Conservation (phyloP, 2,113 vertebrate genomes). For the Holacanthus passer region DNA sequence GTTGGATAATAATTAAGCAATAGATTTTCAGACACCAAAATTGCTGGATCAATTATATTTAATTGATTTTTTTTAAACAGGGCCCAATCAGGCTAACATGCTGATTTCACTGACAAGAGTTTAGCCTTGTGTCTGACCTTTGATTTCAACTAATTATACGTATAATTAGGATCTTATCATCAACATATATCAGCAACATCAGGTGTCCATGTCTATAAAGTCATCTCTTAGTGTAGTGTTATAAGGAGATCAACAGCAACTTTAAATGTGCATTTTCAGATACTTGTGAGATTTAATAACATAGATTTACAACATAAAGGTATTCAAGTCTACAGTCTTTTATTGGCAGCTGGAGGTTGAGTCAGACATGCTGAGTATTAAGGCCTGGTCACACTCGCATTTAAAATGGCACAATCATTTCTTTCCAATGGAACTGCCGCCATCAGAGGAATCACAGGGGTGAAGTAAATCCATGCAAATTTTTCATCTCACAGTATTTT, state of each 20-base stretch:
- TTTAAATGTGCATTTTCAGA: neutral
- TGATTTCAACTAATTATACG: neutral
- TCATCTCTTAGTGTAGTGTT: neutral
- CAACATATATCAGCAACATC: too few relatives aligned
- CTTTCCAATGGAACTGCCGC: neutral
- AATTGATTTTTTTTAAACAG: conserved; percentile 19
- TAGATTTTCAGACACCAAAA: conserved; percentile 17
- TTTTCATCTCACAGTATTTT: neutral
- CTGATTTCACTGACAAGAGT: conserved; percentile 8
- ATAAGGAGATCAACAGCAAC: neutral
- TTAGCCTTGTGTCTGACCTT: neutral
- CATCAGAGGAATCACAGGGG: too few relatives aligned
- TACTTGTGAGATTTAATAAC: neutral
- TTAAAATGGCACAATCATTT: neutral
- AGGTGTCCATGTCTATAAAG: neutral
- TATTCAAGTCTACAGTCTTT: neutral
- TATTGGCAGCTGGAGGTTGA: neutral
- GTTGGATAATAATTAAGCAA: conserved; percentile 21
- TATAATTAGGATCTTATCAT: neutral
- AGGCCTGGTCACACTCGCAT: neutral
- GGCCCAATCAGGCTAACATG: conserved; percentile 9
- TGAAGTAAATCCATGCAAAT: neutral
- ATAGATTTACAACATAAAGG: neutral
- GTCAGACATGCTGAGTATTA: neutral
- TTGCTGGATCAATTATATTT: conserved; percentile 22